A percentile compares a stretch with the other conserved stretches of the same genome.
These are phyloP conservation scores for Alloplasta piceator DNA, from an alignment of 2,888 invertebrate species.

Conservation along the genomic window DNA sequence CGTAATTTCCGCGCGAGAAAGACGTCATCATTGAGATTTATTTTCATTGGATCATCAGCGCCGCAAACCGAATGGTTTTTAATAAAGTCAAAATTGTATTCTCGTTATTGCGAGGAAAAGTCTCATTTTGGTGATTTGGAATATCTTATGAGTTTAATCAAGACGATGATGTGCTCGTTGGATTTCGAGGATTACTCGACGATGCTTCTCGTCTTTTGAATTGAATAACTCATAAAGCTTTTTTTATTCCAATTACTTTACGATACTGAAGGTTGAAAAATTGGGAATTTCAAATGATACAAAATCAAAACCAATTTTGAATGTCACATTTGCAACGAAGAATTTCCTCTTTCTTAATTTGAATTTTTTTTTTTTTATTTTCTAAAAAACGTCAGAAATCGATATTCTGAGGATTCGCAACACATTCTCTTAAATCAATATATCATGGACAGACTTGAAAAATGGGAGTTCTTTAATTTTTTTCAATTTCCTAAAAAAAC, in stretches of 20 bases:
- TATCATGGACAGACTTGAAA: too few relatives aligned
- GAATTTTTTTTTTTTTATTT: too few relatives aligned
- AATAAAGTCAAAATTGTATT: slow-evolving; percentile 14
- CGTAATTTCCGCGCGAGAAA: too few relatives aligned
- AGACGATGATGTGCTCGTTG: neutral
- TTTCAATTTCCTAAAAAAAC: too few relatives aligned
- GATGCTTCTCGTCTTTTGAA: neutral
- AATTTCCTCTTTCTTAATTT: too few relatives aligned
- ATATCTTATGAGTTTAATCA: neutral
- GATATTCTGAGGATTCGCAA: slow-evolving; percentile 9
- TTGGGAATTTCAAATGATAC: slow-evolving; percentile 1
- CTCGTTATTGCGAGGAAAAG: neutral
- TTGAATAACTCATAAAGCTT: neutral
- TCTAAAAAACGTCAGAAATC: too few relatives aligned
- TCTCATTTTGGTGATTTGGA: neutral
- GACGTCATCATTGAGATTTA: slow-evolving; percentile 6
- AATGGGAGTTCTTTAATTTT: too few relatives aligned
- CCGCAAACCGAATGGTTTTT: neutral
- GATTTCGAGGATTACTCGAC: neutral
- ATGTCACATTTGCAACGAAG: too few relatives aligned
- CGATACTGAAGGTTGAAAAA: too few relatives aligned
- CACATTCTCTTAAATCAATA: too few relatives aligned
- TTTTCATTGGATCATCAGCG: neutral
- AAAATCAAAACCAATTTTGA: too few relatives aligned
- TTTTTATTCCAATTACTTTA: neutral